Evolutionary conservation across 2,113 vertebrate species (phyloP).

Genomic region (Baryphthengus martii): DNA sequence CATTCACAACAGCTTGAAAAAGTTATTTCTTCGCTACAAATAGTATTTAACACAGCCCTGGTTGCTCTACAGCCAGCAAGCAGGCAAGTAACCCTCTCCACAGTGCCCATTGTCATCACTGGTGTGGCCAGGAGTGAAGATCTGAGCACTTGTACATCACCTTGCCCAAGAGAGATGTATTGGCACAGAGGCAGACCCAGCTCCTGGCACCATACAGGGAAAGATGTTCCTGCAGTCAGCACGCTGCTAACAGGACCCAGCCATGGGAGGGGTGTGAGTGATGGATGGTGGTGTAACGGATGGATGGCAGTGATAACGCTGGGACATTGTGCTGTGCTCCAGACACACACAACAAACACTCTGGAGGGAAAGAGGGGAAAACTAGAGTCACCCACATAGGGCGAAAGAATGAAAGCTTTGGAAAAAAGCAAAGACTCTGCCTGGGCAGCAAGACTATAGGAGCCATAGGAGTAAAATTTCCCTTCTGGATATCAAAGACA

Average conservation of each 20-base stretch:
- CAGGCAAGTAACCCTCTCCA: background rate
- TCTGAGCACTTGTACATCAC: background rate
- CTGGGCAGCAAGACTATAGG: background rate
- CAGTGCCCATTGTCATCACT: fast-evolving
- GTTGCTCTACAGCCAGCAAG: background rate
- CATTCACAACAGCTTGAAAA: background rate
- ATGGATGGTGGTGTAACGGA: background rate
- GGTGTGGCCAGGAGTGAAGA: background rate
- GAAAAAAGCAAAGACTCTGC: background rate
- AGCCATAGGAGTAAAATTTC: background rate
- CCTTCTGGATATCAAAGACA: background rate
- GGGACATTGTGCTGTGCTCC: background rate
- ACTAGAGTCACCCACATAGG: background rate
- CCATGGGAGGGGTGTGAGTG: background rate
- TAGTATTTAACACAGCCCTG: background rate
- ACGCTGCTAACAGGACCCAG: background rate
- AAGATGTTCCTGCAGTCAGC: background rate
- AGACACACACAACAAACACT: background rate
- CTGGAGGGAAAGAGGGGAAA: background rate
- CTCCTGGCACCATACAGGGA: background rate
- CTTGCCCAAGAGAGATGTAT: background rate
- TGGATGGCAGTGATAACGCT: background rate
- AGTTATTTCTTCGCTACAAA: background rate
- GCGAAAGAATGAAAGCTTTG: background rate
- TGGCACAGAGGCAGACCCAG: background rate